These are phyloP conservation scores for Cyprinodon variegatus DNA, from an alignment of 2,113 vertebrate genomes.

Conservation along the genomic window DNA sequence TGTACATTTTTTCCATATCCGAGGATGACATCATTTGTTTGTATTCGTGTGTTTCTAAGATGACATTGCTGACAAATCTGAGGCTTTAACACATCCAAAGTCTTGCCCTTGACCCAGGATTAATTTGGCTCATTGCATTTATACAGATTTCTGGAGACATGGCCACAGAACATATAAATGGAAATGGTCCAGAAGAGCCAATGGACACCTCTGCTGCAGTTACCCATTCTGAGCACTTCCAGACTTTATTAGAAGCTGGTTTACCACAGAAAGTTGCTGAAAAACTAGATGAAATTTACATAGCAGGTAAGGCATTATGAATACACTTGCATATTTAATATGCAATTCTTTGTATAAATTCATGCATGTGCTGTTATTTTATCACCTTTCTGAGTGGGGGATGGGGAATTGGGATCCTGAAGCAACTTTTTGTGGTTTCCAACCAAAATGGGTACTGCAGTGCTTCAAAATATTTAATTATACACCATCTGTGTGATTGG, in stretches of 20 bases:
- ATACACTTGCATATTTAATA: slow-evolving; percentile 78
- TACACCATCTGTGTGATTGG: slow-evolving; percentile 58
- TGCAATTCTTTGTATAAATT: slow-evolving; percentile 72
- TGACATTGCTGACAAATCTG: slow-evolving; percentile 41
- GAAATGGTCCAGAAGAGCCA: slow-evolving; percentile 99
- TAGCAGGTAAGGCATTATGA: slow-evolving; percentile 95
- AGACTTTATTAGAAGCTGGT: slow-evolving; percentile 99
- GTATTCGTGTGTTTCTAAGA: neutral
- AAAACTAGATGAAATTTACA: slow-evolving; percentile 99
- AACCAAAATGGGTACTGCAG: slow-evolving; percentile 95
- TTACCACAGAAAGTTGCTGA: slow-evolving; percentile 99
- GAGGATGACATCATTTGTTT: slow-evolving; percentile 3
- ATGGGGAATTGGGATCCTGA: slow-evolving; percentile 88
- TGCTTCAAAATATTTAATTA: slow-evolving; percentile 70
- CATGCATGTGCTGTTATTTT: slow-evolving; percentile 82
- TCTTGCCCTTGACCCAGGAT: slow-evolving; percentile 79
- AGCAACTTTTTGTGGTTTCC: slow-evolving; percentile 99
- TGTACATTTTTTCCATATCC: neutral
- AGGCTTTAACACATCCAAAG: slow-evolving; percentile 71
- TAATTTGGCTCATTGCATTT: slow-evolving; percentile 97
- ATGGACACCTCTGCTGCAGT: slow-evolving; percentile 99
- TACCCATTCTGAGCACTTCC: slow-evolving; percentile 99
- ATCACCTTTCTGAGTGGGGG: slow-evolving; percentile 79
- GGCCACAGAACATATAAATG: slow-evolving; percentile 99
- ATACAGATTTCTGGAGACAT: slow-evolving; percentile 99